Evolutionary conservation across 35 echinoderm and acorn worm genomes (phyloP), one percentile per base, ranked within the genome.

Genomic region (Ptychodera flava): DNA sequence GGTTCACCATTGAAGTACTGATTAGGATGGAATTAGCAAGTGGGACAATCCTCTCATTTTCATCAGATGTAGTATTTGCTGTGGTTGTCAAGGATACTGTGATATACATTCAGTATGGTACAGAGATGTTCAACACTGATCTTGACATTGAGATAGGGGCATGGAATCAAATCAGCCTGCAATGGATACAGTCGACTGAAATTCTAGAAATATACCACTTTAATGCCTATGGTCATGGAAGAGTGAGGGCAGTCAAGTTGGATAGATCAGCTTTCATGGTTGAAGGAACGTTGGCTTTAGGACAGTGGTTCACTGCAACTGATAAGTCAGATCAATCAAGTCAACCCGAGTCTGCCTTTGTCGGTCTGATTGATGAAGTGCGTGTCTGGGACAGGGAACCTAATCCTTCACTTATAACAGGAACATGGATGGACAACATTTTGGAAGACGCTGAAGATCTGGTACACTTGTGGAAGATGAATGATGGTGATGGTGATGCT

Each of bases 141-240:
- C 37, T 97, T 12, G 34, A 76, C 28, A 34, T 97, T 0, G 36
- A 79, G 28, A 76, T 87, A 31, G 29, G 64, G 16, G 34, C 77
- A 1, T 97, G 94, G 94, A 86, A 88, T 30, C 88, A 93, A 32
- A 88, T 97, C 64, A 89, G 91, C 36, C 77, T 97, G 37, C 88
- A 92, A 0, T 97, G 94, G 94, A 91, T 81, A 28, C 91, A 92
- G 64, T 87, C 79, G 15, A 92, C 91, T 1, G 31, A 33, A 16
- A 86, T 97, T 14, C 34, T 97, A 31, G 94, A 97, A 82, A 79
- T 97, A n/a, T 97, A 97, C 52, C 32, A 88, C 2, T 97, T 97
- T 83, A 89, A 97, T 35, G 33, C 29, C 35, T 31, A 86, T 85
- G 91, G 91, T 53, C 33, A 81, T 33, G 82, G 77, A 80, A 87